These are phyloP conservation scores for Spea multiplicata DNA, from an alignment of 2,113 vertebrate genomes.

Conservation along the genomic window DNA sequence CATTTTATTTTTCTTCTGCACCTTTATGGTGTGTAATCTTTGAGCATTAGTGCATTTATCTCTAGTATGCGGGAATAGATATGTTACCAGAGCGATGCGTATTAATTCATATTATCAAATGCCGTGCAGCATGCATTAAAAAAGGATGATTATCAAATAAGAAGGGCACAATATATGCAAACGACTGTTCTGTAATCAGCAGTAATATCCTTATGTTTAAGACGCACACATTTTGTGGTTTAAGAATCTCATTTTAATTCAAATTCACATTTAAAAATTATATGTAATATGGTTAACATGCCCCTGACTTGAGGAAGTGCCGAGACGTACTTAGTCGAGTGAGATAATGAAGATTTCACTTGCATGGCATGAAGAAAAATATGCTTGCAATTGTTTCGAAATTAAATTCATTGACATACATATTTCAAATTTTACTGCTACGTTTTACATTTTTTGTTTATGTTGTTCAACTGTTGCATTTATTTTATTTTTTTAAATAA, in stretches of 20 bases:
- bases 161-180: conserved; percentile 48
- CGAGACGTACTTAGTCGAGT: neutral
- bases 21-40: conserved; percentile 34
- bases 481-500: conserved; percentile 52
- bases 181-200: conserved; percentile 47
- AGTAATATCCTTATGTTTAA: conserved; percentile 49
- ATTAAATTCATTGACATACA: neutral
- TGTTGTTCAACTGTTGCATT: conserved; percentile 81
- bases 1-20: conserved; percentile 3
- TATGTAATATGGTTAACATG: conserved; percentile 20
- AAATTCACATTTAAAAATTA: conserved; percentile 41
- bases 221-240: conserved; percentile 41
- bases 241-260: conserved; percentile 45
- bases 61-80: conserved; percentile 43
- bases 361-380: neutral
- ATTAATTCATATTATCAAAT: conserved; percentile 47
- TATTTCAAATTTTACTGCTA: neutral
- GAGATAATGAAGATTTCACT: neutral
- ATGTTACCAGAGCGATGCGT: conserved; percentile 39
- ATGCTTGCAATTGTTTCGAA: neutral
- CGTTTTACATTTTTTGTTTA: conserved; percentile 52
- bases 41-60: conserved; percentile 42
- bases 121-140: conserved; percentile 48
- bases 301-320: neutral
- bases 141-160: conserved; percentile 44